Conservation (phyloP, 1,140 invertebrate genomes). For the Drosophila nannoptera region DNA sequence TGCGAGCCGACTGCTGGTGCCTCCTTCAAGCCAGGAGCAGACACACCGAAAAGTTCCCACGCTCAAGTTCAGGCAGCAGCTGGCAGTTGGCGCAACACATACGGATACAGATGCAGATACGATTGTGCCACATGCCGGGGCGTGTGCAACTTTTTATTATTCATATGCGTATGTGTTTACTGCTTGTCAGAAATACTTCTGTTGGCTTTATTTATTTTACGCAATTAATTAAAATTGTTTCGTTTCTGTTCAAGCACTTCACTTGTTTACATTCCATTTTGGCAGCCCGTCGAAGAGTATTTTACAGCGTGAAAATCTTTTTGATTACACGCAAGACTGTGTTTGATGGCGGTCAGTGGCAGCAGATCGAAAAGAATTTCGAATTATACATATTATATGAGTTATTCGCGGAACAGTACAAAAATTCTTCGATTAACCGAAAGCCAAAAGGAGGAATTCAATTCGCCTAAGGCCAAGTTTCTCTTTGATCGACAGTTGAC, state of each 20-base stretch:
- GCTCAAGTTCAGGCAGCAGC: slow-evolving; percentile 62
- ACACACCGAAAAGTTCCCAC: slow-evolving; percentile 55
- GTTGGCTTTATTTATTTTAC: slow-evolving; percentile 36
- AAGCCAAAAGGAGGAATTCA: no score
- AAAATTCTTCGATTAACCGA: no score
- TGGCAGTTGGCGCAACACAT: slow-evolving; percentile 27
- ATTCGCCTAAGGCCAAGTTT: no score
- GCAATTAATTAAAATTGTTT: slow-evolving; percentile 57
- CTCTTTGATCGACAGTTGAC: slow-evolving; percentile 10
- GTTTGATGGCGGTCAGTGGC: no score
- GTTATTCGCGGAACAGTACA: no score
- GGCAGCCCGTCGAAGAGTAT: slow-evolving; percentile 12
- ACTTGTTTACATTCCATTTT: slow-evolving; percentile 45
- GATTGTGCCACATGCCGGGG: slow-evolving; percentile 39
- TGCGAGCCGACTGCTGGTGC: no score
- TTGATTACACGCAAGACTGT: not conserved
- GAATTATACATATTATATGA: no score
- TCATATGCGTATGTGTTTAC: slow-evolving; percentile 19
- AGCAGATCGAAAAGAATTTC: no score
- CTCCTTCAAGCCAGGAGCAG: slow-evolving; percentile 29
- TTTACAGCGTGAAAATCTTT: slow-evolving; percentile 24
- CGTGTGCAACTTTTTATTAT: slow-evolving; percentile 36
- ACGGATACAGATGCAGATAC: slow-evolving; percentile 34
- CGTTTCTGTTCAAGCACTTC: slow-evolving; percentile 17
- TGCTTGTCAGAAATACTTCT: slow-evolving; percentile 26